Base-by-base conservation (phyloP, 1,140 invertebrate genomes). In the Drosophila neocordata region DNA sequence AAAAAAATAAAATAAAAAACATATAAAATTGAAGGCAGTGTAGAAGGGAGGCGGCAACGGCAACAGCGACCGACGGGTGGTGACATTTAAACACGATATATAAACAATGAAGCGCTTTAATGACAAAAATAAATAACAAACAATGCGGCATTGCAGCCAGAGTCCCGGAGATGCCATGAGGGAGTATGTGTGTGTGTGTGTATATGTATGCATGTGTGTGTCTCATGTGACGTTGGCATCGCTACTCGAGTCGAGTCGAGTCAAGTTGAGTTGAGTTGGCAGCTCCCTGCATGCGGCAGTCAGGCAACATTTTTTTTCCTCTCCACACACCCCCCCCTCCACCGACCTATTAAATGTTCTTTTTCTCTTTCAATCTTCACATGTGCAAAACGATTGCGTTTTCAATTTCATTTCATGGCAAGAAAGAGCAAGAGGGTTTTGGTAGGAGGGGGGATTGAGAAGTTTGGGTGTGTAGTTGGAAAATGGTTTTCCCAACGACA, bases 361-460 rank as follows among this genome's bases (percentile, higher is more conserved):
- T 52, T 8, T 64, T 38, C 34, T 12, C 13, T 20, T 37, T 56
- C 20, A 27, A 31, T 52, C 59, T 44, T 56, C 70, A 78, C 75
- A 81, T 87, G 70, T 82, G 78, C 65, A 82, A 82, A 82, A 56
- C 76, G 83, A 83, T 88, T 88, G 79, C 83, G 83, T 79, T 88
- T 82, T 79, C 83, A 88, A 88, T 88, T 88, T 88, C 83, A 88
- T 82, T 87, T 87, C 75, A 71, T 87, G 77, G 56, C 63, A 61
- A 55, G 62, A 55, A 53, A 8, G 41, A 55, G 27, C 41, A 12
- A 35, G 60, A 18, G 12, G 35, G 37, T 15, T 48, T 34, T 9
- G 20, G 31, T 20, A 27, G 2, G 4, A 15, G 9, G 9, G 2
- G 27, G 37, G n/a, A 4, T 13, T 8, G 41, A 2, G 44, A 18